Percentiles rank a stretch among this genome's conserved stretches.
Evolutionary conservation across 1,140 invertebrate genomes (phyloP).

Genomic region (Episyrphus balteatus): DNA sequence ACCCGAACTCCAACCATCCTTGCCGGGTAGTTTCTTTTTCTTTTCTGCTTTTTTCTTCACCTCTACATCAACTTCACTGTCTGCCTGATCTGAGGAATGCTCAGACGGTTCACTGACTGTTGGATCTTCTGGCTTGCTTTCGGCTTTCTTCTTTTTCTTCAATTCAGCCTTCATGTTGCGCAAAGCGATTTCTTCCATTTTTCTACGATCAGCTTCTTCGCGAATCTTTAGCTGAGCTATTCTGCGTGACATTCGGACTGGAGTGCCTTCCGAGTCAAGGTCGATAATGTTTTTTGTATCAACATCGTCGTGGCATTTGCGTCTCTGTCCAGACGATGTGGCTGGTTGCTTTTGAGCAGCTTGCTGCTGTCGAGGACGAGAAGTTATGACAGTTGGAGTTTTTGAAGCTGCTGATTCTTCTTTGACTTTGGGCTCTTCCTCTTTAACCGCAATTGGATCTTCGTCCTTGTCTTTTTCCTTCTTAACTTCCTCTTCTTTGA

Average conservation of each 20-base stretch:
- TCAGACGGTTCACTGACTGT: slow-evolving; percentile 36
- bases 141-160: slow-evolving; percentile 47
- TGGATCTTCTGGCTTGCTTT: slow-evolving; percentile 24
- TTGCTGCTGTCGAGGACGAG: neutral
- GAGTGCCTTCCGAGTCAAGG: slow-evolving; percentile 34
- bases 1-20: slow-evolving; percentile 58
- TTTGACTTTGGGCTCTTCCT: slow-evolving; percentile 3
- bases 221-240: slow-evolving; percentile 78
- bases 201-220: slow-evolving; percentile 63
- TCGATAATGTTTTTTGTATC: slow-evolving; percentile 37
- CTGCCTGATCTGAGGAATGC: slow-evolving; percentile 33
- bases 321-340: neutral
- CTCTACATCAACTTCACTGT: slow-evolving; percentile 39
- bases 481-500: slow-evolving; percentile 1
- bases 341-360: neutral
- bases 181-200: slow-evolving; percentile 56
- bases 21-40: slow-evolving; percentile 49
- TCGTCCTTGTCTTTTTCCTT: neutral
- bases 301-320: slow-evolving; percentile 44
- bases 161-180: slow-evolving; percentile 49
- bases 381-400: neutral
- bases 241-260: slow-evolving; percentile 61
- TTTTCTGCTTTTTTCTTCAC: slow-evolving; percentile 41
- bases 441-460: slow-evolving; percentile 6
- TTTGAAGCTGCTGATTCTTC: neutral